phyloP scores from a whole-genome alignment of 2,888 invertebrate genomes.

The Hypolimnas misippus region DNA sequence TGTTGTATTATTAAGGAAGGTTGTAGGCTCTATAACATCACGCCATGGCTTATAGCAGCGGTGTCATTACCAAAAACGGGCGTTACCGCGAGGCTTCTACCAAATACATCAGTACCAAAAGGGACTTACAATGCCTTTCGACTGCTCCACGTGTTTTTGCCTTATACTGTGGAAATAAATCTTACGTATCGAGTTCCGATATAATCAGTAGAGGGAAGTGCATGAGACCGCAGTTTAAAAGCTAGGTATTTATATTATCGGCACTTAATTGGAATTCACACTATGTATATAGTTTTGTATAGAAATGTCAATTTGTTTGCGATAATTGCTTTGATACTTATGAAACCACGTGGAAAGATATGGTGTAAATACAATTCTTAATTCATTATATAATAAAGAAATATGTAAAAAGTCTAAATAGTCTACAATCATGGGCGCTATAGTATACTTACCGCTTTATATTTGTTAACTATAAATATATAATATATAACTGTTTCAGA shows the following conservation, averaged over 20 bases:
- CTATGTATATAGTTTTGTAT: background rate
- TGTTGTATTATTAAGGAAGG: no score
- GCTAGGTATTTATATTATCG: conserved; percentile 12
- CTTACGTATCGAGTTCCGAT: conserved; percentile 31
- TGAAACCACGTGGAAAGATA: background rate
- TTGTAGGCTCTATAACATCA: no score
- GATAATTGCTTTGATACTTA: conserved; percentile 8
- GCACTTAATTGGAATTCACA: conserved; percentile 16
- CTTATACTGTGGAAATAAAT: conserved; percentile 28
- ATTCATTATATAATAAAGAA: background rate
- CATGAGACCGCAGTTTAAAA: conserved; percentile 14
- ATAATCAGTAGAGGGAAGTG: conserved; percentile 34
- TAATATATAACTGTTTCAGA: no score
- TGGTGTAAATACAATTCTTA: background rate
- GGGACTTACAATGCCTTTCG: no score
- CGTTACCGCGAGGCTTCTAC: no score
- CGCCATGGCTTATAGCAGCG: no score
- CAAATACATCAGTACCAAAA: no score
- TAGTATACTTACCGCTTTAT: no score
- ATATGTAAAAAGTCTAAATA: background rate
- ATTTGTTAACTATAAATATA: no score
- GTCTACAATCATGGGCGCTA: no score
- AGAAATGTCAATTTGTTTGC: conserved; percentile 11
- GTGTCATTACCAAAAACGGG: no score
- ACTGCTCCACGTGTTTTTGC: background rate